phyloP scores from a whole-genome alignment of 2,113 vertebrate genomes.

The Stigmatopora argus region DNA sequence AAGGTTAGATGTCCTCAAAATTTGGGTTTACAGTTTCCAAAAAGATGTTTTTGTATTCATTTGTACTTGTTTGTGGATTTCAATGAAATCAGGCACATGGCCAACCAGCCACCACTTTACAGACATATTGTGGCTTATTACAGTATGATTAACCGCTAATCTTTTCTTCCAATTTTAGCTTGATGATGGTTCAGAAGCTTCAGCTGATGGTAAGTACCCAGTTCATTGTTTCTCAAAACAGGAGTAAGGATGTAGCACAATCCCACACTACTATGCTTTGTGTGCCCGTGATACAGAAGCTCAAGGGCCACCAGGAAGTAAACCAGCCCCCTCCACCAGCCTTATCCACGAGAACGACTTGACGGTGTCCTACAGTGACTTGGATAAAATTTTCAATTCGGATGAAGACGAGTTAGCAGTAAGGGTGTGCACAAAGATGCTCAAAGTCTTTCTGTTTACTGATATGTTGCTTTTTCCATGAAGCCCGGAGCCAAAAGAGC shows the following conservation, averaged over 20 bases:
- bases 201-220: slow-evolving; percentile 77
- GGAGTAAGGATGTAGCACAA: background rate
- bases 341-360: slow-evolving; percentile 87
- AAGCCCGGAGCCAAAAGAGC: slow-evolving; percentile 87
- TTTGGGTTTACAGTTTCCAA: background rate
- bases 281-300: slow-evolving; percentile 68
- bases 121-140: no score
- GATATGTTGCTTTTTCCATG: background rate
- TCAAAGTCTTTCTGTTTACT: background rate
- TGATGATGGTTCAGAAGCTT: slow-evolving; percentile 78
- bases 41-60: background rate
- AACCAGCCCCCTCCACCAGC: slow-evolving; percentile 84
- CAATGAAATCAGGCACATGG: background rate
- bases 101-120: background rate
- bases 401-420: slow-evolving; percentile 90
- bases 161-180: slow-evolving; percentile 55
- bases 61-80: background rate
- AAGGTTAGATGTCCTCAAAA: slow-evolving; percentile 72
- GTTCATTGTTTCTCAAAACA: background rate
- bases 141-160: background rate
- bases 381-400: slow-evolving; percentile 95
- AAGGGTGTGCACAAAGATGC: slow-evolving; percentile 42
- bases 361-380: slow-evolving; percentile 86
- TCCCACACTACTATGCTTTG: background rate
- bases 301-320: slow-evolving; percentile 79